phyloP scores from a whole-genome alignment of 2,888 invertebrate species.

The Sesia bembeciformis region DNA sequence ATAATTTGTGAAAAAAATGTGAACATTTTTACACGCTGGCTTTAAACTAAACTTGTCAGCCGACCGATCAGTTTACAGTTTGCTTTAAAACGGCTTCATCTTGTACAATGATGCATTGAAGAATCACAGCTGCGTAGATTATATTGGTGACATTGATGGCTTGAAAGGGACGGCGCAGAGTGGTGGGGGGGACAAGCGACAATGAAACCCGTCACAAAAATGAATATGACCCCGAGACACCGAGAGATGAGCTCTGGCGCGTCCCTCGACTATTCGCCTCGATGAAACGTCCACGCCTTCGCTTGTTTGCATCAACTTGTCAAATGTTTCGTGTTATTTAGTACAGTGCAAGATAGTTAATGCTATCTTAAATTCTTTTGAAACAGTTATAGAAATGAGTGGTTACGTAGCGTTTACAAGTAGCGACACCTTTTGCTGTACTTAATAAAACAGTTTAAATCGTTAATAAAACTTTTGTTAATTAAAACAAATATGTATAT shows the following conservation, averaged over 20 bases:
- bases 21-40: too few species aligned
- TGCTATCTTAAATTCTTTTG: too few species aligned
- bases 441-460: too few species aligned
- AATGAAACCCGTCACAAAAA: constrained; percentile 30
- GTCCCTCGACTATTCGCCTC: not conserved
- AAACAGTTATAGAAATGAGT: too few species aligned
- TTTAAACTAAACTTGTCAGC: not conserved
- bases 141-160: not conserved
- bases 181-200: constrained; percentile 12
- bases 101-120: not conserved
- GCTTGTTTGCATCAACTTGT: not conserved
- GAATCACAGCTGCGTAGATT: not conserved
- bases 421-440: too few species aligned
- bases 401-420: too few species aligned
- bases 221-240: constrained; percentile 33
- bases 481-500: too few species aligned
- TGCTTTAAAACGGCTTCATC: not conserved
- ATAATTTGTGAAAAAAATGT: too few species aligned
- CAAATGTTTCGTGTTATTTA: not conserved
- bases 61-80: not conserved
- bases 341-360: too few species aligned
- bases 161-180: not conserved
- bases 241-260: not conserved
- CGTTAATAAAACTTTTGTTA: too few species aligned
- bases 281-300: not conserved